Evolutionary conservation across 2,888 invertebrate genomes (phyloP), one percentile per base, ranked within the genome.

Genomic region (Lithosia quadra): DNA sequence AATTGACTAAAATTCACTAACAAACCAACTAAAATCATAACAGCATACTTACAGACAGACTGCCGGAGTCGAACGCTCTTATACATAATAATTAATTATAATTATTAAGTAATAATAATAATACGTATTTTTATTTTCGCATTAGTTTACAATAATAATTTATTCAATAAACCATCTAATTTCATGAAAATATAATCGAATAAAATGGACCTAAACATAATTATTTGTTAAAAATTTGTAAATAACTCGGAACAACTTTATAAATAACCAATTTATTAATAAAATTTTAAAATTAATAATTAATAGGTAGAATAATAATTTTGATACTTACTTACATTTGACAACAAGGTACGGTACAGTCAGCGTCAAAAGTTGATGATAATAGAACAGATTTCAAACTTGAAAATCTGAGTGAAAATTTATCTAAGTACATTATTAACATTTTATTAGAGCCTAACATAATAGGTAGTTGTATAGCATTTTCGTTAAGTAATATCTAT

Each of bases 1-100:
- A 92, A 92, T 91, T 91, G 91, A 91, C 91, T 88, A 90, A 91
- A 90, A 88, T 87, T 85, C 77, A 87, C 88, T 87, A 86, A 86
- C 81, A 84, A 89, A 87, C 71, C 69, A 84, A 86, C 75, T 72
- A 61, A 80, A 73, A 76, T 67, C 22, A 34, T 74, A 78, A 71
- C 72, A 73, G 74, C 76, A 24, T 73, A 69, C 57, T 61, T 62
- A 73, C 63, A 79, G 63, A 73, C 63, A 79, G 63, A 73, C 70
- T 56, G 71, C 60, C 68, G 36, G 21, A 71, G n/a, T 60, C 61
- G 65, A 63, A 62, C 62, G 43, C 36, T 60, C 62, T 64, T 70
- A 71, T 53, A 60, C 28, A 43, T 21, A 58, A 18, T 49, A 33
- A 34, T 56, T 43, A 61, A 67, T 24, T 69, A 69, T 24, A 3